Conservation (phyloP, 2,797 vertebrate species). For the Pipistrellus pygmaeus region DNA sequence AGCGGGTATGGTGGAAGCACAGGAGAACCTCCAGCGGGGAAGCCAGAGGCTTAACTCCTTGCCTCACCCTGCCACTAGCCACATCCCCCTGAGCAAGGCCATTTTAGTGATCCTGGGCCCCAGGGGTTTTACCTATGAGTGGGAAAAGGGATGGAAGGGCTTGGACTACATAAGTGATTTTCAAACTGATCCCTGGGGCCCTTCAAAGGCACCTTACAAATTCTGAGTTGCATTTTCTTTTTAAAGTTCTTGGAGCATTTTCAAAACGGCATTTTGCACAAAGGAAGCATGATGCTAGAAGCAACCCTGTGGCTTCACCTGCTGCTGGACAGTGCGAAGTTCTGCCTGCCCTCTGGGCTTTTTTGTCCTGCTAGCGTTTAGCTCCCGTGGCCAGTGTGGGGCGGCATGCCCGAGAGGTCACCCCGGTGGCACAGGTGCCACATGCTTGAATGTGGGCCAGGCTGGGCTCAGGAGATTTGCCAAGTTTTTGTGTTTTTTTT, state of each 20-base stretch:
- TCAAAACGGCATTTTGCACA: neutral
- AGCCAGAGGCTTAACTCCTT: neutral
- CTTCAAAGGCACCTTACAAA: neutral
- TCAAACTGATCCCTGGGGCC: neutral
- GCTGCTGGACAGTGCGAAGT: neutral
- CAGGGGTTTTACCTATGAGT: neutral
- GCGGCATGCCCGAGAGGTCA: neutral
- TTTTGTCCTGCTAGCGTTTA: neutral
- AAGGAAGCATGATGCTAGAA: neutral
- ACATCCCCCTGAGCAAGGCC: neutral
- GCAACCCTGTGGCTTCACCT: neutral
- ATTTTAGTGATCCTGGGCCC: neutral
- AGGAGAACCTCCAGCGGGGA: neutral
- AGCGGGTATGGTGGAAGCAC: neutral
- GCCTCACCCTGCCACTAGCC: neutral
- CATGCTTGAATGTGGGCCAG: neutral
- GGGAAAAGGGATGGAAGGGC: neutral
- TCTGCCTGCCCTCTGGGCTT: neutral
- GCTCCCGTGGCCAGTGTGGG: neutral
- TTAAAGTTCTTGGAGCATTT: conserved; percentile 39
- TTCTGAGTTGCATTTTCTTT: neutral
- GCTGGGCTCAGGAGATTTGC: neutral
- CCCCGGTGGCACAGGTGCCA: neutral
- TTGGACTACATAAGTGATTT: neutral
- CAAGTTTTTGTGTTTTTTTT: neutral